phyloP scores from a whole-genome alignment of 2,888 invertebrate species.

The Caenorhabditis sp. region DNA sequence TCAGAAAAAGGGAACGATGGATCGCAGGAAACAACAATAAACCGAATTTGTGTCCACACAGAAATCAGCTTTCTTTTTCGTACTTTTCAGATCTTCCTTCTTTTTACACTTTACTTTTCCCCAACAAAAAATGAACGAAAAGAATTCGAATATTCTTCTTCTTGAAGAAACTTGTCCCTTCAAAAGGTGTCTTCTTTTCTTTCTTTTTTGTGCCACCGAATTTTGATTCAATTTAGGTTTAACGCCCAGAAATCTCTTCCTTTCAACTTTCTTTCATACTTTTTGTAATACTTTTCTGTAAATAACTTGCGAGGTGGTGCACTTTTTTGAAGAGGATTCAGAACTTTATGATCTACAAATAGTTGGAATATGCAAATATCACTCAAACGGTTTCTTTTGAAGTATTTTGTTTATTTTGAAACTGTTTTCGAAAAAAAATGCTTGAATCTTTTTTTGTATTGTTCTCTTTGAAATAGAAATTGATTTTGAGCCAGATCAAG shows the following conservation, averaged over 20 bases:
- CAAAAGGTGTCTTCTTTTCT: slow-evolving; percentile 46
- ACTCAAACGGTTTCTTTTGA: slow-evolving; percentile 10
- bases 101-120: slow-evolving; percentile 13
- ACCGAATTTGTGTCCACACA: slow-evolving; percentile 12
- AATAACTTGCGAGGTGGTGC: slow-evolving; percentile 15
- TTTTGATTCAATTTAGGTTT: slow-evolving; percentile 55
- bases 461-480: no score
- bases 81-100: slow-evolving; percentile 20
- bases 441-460: no score
- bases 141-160: slow-evolving; percentile 4
- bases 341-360: slow-evolving; percentile 42
- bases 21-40: slow-evolving; percentile 16
- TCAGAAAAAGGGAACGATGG: slow-evolving; percentile 17
- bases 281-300: slow-evolving; percentile 21
- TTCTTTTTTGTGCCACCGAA: slow-evolving; percentile 31
- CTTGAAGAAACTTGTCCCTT: not conserved
- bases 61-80: slow-evolving; percentile 18
- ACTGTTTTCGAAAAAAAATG: slow-evolving; percentile 23
- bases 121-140: slow-evolving; percentile 6
- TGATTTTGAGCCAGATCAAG: no score
- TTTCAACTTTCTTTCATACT: slow-evolving; percentile 10
- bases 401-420: slow-evolving; percentile 20
- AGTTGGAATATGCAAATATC: slow-evolving; percentile 36
- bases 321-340: slow-evolving; percentile 9
- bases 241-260: slow-evolving; percentile 30